A percentile compares a stretch with the other conserved stretches of the same genome.
These are phyloP conservation scores for Microchirus variegatus DNA, from an alignment of 2,797 vertebrate genomes.

Conservation along the genomic window DNA sequence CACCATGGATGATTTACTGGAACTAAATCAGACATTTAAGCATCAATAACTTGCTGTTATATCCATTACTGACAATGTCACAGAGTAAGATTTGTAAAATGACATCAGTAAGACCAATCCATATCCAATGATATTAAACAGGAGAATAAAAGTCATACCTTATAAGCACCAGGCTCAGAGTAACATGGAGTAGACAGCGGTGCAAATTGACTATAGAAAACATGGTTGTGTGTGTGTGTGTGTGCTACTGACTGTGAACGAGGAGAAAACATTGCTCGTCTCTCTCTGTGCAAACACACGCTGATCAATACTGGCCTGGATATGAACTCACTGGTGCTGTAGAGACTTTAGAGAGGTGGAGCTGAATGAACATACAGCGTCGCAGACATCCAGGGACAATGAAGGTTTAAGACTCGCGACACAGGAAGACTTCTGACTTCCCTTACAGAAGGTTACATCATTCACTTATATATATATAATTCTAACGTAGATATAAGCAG, in stretches of 20 bases:
- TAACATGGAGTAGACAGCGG: constrained; percentile 22
- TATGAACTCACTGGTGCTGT: constrained; percentile 45
- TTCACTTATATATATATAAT: not conserved
- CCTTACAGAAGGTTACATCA: not conserved
- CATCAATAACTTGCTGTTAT: too few relatives aligned
- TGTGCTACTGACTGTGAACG: constrained; percentile 26
- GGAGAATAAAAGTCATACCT: constrained; percentile 55
- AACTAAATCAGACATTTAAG: too few relatives aligned
- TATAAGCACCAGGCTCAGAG: constrained; percentile 49
- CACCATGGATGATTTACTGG: too few relatives aligned
- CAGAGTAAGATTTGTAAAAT: too few relatives aligned
- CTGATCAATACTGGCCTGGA: constrained; percentile 61
- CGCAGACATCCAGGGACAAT: not conserved
- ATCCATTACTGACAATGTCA: too few relatives aligned
- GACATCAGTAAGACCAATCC: too few relatives aligned
- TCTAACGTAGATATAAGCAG: not conserved
- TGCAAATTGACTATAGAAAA: constrained; percentile 24
- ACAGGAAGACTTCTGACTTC: too few relatives aligned
- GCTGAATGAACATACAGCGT: constrained; percentile 23
- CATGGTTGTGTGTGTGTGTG: constrained; percentile 59
- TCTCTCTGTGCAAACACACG: constrained; percentile 59
- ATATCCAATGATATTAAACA: not conserved
- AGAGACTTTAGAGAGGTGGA: constrained; percentile 21
- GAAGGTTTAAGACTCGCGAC: too few relatives aligned
- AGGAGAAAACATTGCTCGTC: constrained; percentile 22